A percentile compares a stretch with the other conserved stretches of the same genome.
Evolutionary conservation across 2,797 vertebrate genomes (phyloP).

Genomic region (Parambassis ranga): DNA sequence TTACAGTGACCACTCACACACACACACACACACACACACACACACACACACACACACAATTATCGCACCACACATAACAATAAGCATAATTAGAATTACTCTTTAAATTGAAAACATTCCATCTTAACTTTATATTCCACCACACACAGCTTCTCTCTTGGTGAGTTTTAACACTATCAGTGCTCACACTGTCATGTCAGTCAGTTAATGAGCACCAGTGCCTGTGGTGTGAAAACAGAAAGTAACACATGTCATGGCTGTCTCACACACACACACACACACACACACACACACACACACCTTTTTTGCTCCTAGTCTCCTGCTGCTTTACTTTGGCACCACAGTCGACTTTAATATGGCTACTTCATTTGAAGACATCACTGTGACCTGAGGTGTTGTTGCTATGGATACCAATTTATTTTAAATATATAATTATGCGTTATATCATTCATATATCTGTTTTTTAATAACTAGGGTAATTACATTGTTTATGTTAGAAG

Average conservation of each 20-base stretch:
- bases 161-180: too few relatives aligned
- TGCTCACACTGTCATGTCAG: constrained; percentile 20
- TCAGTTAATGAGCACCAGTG: constrained; percentile 40
- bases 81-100: constrained; percentile 2
- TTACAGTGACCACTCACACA: constrained; percentile 11
- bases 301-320: constrained; percentile 8
- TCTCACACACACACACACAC: background rate
- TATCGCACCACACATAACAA: background rate
- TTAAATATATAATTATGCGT: too few relatives aligned
- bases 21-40: background rate
- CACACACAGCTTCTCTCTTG: too few relatives aligned
- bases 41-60: background rate
- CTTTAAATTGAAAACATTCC: too few relatives aligned
- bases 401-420: background rate
- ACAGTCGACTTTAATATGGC: background rate
- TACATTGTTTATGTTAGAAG: too few relatives aligned
- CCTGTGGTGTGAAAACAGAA: constrained; percentile 26
- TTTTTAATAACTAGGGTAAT: too few relatives aligned
- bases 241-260: constrained; percentile 19
- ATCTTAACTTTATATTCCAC: too few relatives aligned
- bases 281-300: background rate
- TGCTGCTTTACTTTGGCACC: background rate
- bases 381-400: background rate
- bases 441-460: too few relatives aligned
- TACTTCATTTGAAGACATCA: constrained; percentile 21